A percentile compares a stretch with the other conserved stretches of the same genome.
phyloP scores from a whole-genome alignment of 2,888 invertebrate genomes.

The Leptinotarsa tumamoca region DNA sequence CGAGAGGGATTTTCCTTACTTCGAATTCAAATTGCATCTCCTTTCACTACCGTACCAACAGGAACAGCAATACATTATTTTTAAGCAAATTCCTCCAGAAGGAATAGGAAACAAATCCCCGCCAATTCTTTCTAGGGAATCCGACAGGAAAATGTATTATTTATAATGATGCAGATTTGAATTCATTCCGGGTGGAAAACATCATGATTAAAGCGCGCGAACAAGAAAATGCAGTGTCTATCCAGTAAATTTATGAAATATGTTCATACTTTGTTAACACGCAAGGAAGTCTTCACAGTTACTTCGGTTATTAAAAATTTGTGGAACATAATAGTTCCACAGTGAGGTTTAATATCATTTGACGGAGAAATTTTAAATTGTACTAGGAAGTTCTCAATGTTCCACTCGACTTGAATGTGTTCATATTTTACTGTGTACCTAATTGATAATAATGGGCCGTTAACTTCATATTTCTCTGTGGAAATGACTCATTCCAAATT shows the following conservation, averaged over 20 bases:
- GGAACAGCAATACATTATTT: conserved; percentile 11
- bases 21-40: background rate
- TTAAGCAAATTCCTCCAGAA: conserved; percentile 13
- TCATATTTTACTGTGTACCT: background rate
- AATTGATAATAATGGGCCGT: background rate
- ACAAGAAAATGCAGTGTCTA: conserved; percentile 15
- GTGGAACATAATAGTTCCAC: background rate
- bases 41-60: background rate
- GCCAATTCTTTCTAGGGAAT: conserved; percentile 15
- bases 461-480: background rate
- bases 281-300: conserved; percentile 3
- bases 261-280: conserved; percentile 10
- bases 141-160: conserved; percentile 18
- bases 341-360: background rate
- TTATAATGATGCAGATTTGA: conserved; percentile 19
- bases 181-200: background rate
- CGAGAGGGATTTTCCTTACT: background rate
- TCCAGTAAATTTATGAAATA: conserved; percentile 3
- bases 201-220: conserved; percentile 16
- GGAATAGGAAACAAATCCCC: conserved; percentile 15
- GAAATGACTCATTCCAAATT: background rate
- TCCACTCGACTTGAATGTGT: background rate
- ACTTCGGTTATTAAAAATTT: conserved; percentile 18
- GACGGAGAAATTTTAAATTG: background rate
- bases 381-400: conserved; percentile 14